phyloP scores from a whole-genome alignment of 2,797 vertebrate genomes.

The Enteromius anoplus region DNA sequence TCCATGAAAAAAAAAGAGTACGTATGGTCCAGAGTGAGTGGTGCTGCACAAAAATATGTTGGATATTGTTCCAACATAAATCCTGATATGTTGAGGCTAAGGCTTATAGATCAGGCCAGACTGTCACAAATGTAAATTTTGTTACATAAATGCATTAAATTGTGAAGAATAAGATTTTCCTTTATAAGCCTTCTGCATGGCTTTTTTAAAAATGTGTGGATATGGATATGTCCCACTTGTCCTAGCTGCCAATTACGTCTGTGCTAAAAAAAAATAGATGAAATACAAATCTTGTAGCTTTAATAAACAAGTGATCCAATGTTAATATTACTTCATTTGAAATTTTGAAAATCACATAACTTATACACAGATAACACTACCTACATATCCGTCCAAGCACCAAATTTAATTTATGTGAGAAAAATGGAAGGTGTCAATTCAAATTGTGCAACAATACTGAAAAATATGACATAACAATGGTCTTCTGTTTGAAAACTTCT shows the following conservation, averaged over 20 bases:
- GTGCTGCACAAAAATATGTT: neutral
- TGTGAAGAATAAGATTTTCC: neutral
- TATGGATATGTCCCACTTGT: neutral
- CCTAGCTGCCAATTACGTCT: too few species aligned
- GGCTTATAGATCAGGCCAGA: neutral
- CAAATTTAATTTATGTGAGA: neutral
- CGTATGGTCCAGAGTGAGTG: neutral
- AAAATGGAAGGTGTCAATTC: neutral
- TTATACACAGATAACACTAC: neutral
- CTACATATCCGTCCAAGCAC: neutral
- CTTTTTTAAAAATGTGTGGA: neutral
- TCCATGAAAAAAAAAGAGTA: neutral
- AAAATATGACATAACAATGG: neutral
- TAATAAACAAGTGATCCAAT: neutral
- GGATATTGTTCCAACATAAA: neutral
- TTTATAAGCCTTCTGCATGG: neutral
- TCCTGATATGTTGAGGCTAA: neutral
- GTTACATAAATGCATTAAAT: neutral
- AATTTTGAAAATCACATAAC: neutral
- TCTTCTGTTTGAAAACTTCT: neutral
- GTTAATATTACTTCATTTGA: neutral
- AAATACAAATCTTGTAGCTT: neutral
- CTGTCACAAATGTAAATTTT: neutral
- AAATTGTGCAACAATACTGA: neutral
- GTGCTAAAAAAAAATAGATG: neutral